Evolutionary conservation across 2,113 vertebrate species (phyloP), one percentile per base, ranked within the genome.

Genomic region (Mormyrus lacerda): DNA sequence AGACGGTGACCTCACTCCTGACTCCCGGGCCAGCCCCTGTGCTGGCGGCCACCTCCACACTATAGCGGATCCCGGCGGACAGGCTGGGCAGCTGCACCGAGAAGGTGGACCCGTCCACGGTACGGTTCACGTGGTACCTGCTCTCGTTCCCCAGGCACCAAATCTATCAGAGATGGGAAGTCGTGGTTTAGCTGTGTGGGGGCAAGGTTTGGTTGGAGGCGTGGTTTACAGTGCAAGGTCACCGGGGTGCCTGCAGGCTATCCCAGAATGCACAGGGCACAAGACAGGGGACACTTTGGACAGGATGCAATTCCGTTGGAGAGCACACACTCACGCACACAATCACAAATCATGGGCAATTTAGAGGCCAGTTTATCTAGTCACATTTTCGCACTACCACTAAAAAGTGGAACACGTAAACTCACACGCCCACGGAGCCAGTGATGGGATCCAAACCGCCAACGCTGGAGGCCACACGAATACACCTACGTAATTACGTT

Each of bases 71-170:
- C 17, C 98, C 98, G 0, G 98, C 96, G 87, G 97, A 96, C 88
- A 99, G 94, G 51, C 96, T 97, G 6, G 97, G 97, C 85, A 99
- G 98, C 92, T 98, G 93, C 39, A 98, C 94, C 1, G 98, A 98
- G 4, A 98, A 95, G 42, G 97, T 97, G 24, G 96, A 95, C 13
- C 97, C 97, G 1, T 98, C 98, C 4, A 99, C 98, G 0, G 97
- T 98, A 87, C 97, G 97, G 95, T 99, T 99, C 65, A 99, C 97
- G 55, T 99, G 98, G 93, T 98, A 99, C 13, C 97, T 93, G 47
- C 96, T 99, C 93, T 99, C 98, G 82, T 99, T 99, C 89, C 98
- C 98, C 86, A 99, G 95, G 93, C 98, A 99, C 98, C 98, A 99
- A 90, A 99, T 96, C 98, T 99, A 93, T 35, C 83, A 91, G 83